Evolutionary conservation across 2,797 vertebrate species (phyloP).

Genomic region (Sebastes itinus): DNA sequence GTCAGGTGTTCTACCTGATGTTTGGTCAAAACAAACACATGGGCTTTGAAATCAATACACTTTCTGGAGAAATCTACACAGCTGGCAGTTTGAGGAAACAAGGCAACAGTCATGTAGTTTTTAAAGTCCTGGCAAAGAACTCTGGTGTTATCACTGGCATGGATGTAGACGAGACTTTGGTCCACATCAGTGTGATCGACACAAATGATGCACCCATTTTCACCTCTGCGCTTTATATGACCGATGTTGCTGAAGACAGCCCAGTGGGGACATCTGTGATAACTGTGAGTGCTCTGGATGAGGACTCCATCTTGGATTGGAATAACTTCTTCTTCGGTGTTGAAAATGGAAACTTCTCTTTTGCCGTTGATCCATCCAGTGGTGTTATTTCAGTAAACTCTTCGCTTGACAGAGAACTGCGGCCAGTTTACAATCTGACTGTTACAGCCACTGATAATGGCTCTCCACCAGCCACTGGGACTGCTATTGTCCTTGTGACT

Average conservation of each 20-base stretch:
- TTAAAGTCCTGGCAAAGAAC: constrained; percentile 83
- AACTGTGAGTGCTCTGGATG: constrained; percentile 76
- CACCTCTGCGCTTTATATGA: constrained; percentile 51
- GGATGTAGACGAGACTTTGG: constrained; percentile 77
- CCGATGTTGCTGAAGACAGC: constrained; percentile 72
- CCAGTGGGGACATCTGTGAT: constrained; percentile 64
- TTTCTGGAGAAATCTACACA: constrained; percentile 79
- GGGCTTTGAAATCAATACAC: constrained; percentile 72
- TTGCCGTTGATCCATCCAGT: constrained; percentile 72
- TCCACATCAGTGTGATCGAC: constrained; percentile 77
- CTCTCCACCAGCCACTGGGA: constrained; percentile 79
- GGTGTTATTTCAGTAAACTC: constrained; percentile 77
- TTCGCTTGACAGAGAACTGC: constrained; percentile 81
- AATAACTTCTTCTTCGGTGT: constrained; percentile 76
- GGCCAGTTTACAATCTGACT: constrained; percentile 80
- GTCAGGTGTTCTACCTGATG: constrained; percentile 78
- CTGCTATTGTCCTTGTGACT: constrained; percentile 69
- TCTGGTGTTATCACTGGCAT: constrained; percentile 76
- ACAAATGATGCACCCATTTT: constrained; percentile 80
- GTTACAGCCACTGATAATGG: constrained; percentile 79
- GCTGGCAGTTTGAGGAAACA: constrained; percentile 72
- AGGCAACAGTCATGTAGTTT: constrained; percentile 60
- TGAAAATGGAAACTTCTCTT: constrained; percentile 77
- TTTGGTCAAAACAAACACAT: constrained; percentile 75
- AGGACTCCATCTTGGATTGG: constrained; percentile 77